Conservation (phyloP, 2,113 vertebrate species). For the Xenopus laevis region DNA sequence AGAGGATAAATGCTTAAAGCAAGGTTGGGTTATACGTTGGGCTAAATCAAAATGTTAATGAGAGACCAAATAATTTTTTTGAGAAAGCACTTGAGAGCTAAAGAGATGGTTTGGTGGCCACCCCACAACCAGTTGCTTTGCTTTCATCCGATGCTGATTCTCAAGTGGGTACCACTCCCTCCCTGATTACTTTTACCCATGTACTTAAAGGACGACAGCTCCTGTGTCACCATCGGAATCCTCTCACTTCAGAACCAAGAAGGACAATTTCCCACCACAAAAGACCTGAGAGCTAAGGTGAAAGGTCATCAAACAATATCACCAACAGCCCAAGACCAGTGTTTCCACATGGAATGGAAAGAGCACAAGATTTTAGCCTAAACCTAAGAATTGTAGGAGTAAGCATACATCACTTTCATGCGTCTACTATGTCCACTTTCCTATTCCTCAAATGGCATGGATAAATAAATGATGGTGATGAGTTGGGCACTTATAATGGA, state of each 20-base stretch:
- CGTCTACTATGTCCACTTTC: too few relatives aligned
- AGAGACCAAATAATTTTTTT: conserved; percentile 15
- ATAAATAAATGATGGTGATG: too few relatives aligned
- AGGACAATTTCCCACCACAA: conserved; percentile 58
- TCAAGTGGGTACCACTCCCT: conserved; percentile 12
- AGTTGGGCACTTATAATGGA: too few relatives aligned
- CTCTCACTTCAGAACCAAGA: conserved; percentile 50
- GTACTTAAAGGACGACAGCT: conserved; percentile 10
- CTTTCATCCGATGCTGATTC: not conserved
- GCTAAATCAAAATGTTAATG: conserved; percentile 29
- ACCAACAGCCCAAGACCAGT: too few relatives aligned
- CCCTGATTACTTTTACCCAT: conserved; percentile 19
- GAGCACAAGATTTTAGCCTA: too few relatives aligned
- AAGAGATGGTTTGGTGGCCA: conserved; percentile 33
- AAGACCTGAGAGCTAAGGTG: conserved; percentile 59
- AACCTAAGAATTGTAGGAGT: too few relatives aligned
- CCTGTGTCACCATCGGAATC: conserved; percentile 29
- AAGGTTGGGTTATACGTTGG: conserved; percentile 29
- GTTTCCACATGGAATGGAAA: too few relatives aligned
- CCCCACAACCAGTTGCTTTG: conserved; percentile 22
- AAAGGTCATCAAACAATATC: conserved; percentile 58
- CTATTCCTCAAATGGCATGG: too few relatives aligned
- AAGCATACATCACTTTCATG: too few relatives aligned
- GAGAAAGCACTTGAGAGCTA: conserved; percentile 21
- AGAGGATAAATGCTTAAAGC: conserved; percentile 17